Conservation (phyloP, 1,140 invertebrate genomes). For the Odontomachus brunneus region DNA sequence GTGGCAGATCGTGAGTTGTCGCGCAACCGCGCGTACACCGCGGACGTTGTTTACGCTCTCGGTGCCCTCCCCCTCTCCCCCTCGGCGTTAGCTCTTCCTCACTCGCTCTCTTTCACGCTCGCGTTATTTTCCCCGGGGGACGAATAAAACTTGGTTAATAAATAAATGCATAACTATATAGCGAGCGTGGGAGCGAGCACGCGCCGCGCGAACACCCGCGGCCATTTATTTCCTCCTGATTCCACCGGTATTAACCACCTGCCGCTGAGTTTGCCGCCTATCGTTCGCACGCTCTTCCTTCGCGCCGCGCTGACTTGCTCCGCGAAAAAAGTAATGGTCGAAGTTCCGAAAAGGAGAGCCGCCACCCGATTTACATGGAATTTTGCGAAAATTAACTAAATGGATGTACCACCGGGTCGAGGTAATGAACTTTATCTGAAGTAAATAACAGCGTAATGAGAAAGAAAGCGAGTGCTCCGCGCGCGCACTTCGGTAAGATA, state of each 20-base stretch:
- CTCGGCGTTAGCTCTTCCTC: not conserved
- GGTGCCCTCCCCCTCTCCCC: not conserved
- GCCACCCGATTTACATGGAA: too few relatives aligned
- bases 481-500: too few relatives aligned
- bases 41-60: conserved; percentile 65
- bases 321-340: conserved; percentile 33
- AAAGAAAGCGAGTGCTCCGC: too few relatives aligned
- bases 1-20: conserved; percentile 71
- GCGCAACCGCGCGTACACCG: conserved; percentile 52
- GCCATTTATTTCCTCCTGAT: conserved; percentile 55
- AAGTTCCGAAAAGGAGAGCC: conserved; percentile 16
- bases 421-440: too few relatives aligned
- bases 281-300: conserved; percentile 4
- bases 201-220: conserved; percentile 3
- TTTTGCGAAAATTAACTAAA: too few relatives aligned
- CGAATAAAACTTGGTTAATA: conserved; percentile 74
- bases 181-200: conserved; percentile 14
- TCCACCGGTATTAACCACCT: conserved; percentile 48
- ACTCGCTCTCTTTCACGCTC: not conserved
- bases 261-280: conserved; percentile 5
- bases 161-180: conserved; percentile 73
- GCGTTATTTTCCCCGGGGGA: conserved; percentile 64
- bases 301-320: conserved; percentile 33
- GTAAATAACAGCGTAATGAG: too few relatives aligned
- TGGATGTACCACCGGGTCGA: too few relatives aligned